These are phyloP conservation scores for Pempheris klunzingeri DNA, from an alignment of 2,797 vertebrate genomes.

Conservation along the genomic window DNA sequence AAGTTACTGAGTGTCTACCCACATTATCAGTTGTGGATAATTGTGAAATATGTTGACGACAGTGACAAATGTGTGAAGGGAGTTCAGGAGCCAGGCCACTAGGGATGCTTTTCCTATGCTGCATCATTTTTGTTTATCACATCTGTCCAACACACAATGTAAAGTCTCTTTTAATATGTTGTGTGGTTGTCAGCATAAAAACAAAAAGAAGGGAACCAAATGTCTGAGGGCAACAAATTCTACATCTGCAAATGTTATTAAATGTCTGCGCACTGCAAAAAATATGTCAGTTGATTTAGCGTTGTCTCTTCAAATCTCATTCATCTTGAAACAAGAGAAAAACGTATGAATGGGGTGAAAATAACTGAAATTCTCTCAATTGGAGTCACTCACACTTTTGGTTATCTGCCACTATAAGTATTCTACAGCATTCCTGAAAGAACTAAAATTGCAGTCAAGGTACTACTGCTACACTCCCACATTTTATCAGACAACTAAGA, in stretches of 20 bases:
- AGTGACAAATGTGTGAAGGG: conserved; percentile 23
- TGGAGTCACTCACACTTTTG: neutral
- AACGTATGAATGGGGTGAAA: conserved; percentile 3
- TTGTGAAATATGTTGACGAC: conserved; percentile 14
- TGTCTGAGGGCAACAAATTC: conserved; percentile 25
- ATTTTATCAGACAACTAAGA: neutral
- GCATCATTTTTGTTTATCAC: conserved; percentile 48
- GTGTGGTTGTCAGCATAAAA: conserved; percentile 25
- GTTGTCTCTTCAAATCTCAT: neutral
- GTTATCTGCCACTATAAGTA: neutral
- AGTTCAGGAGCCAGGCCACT: conserved; percentile 10
- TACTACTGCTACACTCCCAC: neutral
- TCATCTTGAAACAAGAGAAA: conserved; percentile 6
- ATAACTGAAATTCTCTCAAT: conserved; percentile 8
- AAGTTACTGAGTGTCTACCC: conserved; percentile 16
- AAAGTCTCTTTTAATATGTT: conserved; percentile 37
- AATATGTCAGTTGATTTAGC: conserved; percentile 15
- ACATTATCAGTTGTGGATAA: conserved; percentile 21
- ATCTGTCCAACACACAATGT: conserved; percentile 16
- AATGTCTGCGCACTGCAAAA: neutral
- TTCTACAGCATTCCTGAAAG: neutral
- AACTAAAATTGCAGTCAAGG: neutral
- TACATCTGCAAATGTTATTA: conserved; percentile 12
- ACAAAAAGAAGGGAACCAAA: neutral
- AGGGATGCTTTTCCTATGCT: conserved; percentile 30